These are phyloP conservation scores for Plutella xylostella DNA, from an alignment of 2,888 invertebrate species.

Conservation along the genomic window DNA sequence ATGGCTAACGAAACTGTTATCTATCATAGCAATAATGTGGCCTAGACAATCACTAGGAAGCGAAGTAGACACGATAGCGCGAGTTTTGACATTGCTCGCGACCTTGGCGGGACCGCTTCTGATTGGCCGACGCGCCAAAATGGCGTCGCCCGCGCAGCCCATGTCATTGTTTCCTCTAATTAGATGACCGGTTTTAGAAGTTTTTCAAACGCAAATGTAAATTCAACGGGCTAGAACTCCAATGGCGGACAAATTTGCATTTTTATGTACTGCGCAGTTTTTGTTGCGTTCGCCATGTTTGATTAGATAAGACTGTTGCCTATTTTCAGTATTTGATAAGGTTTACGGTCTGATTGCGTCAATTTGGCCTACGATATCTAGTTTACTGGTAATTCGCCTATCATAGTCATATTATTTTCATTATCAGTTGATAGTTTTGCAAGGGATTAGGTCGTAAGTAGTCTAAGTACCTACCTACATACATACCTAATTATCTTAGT, in stretches of 20 bases:
- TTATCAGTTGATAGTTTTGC: too few relatives aligned
- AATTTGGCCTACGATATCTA: too few relatives aligned
- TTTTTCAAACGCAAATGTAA: constrained; percentile 34
- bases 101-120: constrained; percentile 42
- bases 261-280: constrained; percentile 5
- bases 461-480: too few relatives aligned
- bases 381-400: too few relatives aligned
- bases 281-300: neutral
- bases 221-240: too few relatives aligned
- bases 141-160: constrained; percentile 47
- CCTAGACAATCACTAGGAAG: constrained; percentile 62
- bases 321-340: too few relatives aligned
- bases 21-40: constrained; percentile 46
- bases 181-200: constrained; percentile 56
- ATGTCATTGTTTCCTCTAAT: constrained; percentile 58
- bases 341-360: too few relatives aligned
- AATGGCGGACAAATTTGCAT: too few relatives aligned
- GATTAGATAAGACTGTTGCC: too few relatives aligned
- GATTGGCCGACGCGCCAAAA: constrained; percentile 53
- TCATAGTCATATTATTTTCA: too few relatives aligned
- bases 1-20: constrained; percentile 38
- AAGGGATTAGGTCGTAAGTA: too few relatives aligned
- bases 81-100: constrained; percentile 61
- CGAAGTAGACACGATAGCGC: constrained; percentile 18
- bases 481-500: too few relatives aligned